Conservation (phyloP, 1,140 invertebrate genomes). For the Heliothis virescens region DNA sequence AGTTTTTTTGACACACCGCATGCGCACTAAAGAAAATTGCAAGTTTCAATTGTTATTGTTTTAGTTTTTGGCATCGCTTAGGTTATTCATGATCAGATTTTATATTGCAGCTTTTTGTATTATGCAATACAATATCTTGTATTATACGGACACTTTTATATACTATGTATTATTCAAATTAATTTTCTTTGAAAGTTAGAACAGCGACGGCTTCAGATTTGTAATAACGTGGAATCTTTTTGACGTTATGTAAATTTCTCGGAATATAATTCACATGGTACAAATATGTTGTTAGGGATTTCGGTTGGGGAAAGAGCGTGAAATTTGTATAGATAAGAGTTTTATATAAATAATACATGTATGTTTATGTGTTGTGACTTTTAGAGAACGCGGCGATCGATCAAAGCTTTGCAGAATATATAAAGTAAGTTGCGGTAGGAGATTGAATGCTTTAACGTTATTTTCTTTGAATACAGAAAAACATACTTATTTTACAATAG, state of each 20-base stretch:
- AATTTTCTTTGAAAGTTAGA: conserved; percentile 44
- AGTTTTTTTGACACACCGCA: conserved; percentile 43
- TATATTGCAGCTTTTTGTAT: conserved; percentile 30
- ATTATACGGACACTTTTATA: neutral
- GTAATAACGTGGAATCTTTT: conserved; percentile 22
- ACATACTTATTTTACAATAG: too few species aligned
- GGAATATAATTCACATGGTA: conserved; percentile 33
- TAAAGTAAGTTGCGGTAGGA: neutral
- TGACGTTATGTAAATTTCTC: conserved; percentile 33
- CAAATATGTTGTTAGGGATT: conserved; percentile 32
- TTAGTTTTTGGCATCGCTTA: conserved; percentile 50
- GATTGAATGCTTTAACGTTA: neutral
- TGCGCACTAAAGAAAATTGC: conserved; percentile 25
- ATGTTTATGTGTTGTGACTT: neutral
- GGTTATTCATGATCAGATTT: conserved; percentile 51
- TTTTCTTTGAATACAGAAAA: too few species aligned
- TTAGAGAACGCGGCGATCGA: neutral
- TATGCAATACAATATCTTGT: conserved; percentile 20
- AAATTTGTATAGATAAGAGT: conserved; percentile 26
- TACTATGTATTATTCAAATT: conserved; percentile 37
- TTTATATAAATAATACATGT: conserved; percentile 25
- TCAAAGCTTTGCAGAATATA: neutral
- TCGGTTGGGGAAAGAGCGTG: conserved; percentile 17
- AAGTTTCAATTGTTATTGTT: conserved; percentile 54
- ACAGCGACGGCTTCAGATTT: conserved; percentile 14